These are phyloP conservation scores for Drosophila mimetica DNA, from an alignment of 2,888 invertebrate species.

Conservation along the genomic window DNA sequence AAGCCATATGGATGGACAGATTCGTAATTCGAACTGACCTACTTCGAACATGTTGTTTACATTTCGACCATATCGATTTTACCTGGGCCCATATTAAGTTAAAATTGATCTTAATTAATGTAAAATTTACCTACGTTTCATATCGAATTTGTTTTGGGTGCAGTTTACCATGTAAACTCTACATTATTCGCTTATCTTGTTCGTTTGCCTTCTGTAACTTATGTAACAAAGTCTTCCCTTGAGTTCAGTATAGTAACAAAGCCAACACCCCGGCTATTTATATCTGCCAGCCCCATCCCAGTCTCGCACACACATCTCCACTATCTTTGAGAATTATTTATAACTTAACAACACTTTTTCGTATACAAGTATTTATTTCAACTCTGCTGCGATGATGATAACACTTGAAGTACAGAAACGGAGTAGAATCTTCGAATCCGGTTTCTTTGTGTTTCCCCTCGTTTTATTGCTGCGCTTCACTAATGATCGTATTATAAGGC, in stretches of 20 bases:
- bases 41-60: too few species aligned
- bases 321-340: constrained; percentile 33
- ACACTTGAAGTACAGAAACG: constrained; percentile 20
- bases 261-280: constrained; percentile 3
- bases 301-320: not conserved
- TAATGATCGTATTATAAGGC: constrained; percentile 24
- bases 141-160: too few species aligned
- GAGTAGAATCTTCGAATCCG: constrained; percentile 52
- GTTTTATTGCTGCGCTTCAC: constrained; percentile 14
- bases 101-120: too few species aligned
- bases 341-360: constrained; percentile 30
- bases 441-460: constrained; percentile 53
- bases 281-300: not conserved
- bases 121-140: too few species aligned
- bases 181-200: not conserved
- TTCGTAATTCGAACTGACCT: too few species aligned
- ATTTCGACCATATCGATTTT: too few species aligned
- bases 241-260: constrained; percentile 1
- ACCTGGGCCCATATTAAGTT: too few species aligned
- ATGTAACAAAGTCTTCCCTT: not conserved
- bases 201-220: constrained; percentile 5
- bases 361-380: constrained; percentile 19
- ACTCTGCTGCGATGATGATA: constrained; percentile 36
- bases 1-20: too few species aligned
- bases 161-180: not conserved